phyloP scores from a whole-genome alignment of 2,113 vertebrate species.

The Paedocypris sp. region DNA sequence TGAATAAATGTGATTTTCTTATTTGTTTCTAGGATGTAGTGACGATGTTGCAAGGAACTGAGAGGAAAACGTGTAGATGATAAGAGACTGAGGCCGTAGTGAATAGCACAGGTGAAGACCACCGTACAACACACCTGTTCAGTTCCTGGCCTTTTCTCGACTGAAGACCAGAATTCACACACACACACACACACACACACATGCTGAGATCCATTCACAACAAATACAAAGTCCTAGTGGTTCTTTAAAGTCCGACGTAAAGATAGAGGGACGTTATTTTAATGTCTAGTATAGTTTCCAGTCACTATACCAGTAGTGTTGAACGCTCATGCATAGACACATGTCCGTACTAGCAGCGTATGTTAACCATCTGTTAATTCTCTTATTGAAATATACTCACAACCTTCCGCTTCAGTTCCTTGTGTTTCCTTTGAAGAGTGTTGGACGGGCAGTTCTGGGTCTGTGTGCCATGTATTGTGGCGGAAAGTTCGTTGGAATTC shows the following conservation, averaged over 20 bases:
- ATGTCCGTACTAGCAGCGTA: conserved; percentile 30
- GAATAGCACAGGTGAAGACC: conserved; percentile 8
- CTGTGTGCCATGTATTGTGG: conserved; percentile 4
- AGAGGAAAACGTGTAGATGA: not conserved
- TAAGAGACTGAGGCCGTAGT: conserved; percentile 2
- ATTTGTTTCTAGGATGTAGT: conserved; percentile 20
- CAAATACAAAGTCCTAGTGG: not conserved
- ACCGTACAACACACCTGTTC: conserved; percentile 13
- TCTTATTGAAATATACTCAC: conserved; percentile 2
- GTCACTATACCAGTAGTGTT: conserved; percentile 27
- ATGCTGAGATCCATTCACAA: not conserved
- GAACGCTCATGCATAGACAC: conserved; percentile 15
- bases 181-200: not conserved
- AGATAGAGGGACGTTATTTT: no score
- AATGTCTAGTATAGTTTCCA: conserved; percentile 15
- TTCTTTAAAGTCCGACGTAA: no score
- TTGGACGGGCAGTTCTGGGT: conserved; percentile 17
- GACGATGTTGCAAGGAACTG: not conserved
- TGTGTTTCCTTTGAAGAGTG: conserved; percentile 18
- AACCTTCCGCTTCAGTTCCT: conserved; percentile 8
- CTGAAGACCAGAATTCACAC: not conserved
- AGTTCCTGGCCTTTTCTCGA: not conserved
- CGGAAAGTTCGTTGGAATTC: not conserved
- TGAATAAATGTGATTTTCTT: not conserved
- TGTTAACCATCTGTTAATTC: conserved; percentile 8